Base-by-base conservation (phyloP, 2,797 vertebrate species). In the Trachops cirrhosus region DNA sequence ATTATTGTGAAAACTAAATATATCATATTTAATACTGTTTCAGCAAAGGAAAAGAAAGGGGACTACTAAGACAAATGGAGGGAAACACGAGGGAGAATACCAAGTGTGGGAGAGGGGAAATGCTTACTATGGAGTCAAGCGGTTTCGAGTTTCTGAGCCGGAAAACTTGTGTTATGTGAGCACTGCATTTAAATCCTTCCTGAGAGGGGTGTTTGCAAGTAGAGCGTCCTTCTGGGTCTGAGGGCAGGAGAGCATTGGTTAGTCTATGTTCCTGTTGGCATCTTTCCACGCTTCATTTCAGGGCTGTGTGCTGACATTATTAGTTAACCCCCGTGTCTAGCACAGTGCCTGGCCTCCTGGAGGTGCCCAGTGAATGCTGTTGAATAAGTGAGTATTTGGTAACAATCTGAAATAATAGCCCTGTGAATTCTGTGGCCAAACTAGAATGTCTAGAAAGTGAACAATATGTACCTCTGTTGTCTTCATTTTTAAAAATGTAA, bases 201-300 rank as follows among this genome's bases (percentile, higher is more conserved):
- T 92, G 90, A 67, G 90, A 92, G 80, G 90, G 64, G 74, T 79
- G 73, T 93, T 94, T 96, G 88, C 70, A 96, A 94, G 85, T 34
- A 62, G 92, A 96, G 93, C 70, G 37, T 80, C 83, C 90, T 96
- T 91, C 57, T 95, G 97, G 94, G 90, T 94, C 62, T n/a, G n/a
- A 86, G 70, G n/a, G 41, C 91, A 57, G 52, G 78, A 59, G 29
- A 95, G 71, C 70, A 8, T 67, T 82, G 41, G 64, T 54, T 79
- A 74, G 46, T 62, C 54, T 75, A 0, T 54, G 70, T 92, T 95
- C 62, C 90, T 77, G 39, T 52, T 94, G 90, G 75, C 5, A 3
- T 95, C 89, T 84, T 79, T 73, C 68, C 91, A 89, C 73, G 59
- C 59, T 79, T 90, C 90, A 50, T 86, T 64, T 48, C n/a, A 83